Evolutionary conservation across 2,888 invertebrate species (phyloP).

Genomic region (Eristalis arbustorum): DNA sequence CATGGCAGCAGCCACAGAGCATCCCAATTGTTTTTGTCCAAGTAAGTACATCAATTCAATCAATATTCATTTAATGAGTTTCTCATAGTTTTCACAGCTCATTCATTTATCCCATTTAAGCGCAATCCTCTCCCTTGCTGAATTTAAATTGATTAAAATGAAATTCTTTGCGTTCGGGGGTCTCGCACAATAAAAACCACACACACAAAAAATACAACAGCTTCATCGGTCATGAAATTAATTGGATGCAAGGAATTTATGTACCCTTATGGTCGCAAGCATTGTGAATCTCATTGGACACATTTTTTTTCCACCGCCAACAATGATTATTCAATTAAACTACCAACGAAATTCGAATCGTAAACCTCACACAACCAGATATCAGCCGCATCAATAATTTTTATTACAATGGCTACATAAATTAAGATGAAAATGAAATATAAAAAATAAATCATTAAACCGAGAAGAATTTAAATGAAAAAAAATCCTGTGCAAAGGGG

Average conservation of each 20-base stretch:
- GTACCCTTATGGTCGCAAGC: not conserved
- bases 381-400: not conserved
- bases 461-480: constrained; percentile 9
- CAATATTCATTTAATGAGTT: not conserved
- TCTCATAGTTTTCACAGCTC: not conserved
- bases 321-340: constrained; percentile 46
- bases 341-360: constrained; percentile 17
- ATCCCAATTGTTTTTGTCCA: not conserved
- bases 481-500: not conserved
- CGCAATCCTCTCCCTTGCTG: not conserved
- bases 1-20: no score
- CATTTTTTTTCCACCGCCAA: not conserved
- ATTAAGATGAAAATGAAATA: constrained; percentile 16
- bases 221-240: not conserved
- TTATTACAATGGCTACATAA: constrained; percentile 6
- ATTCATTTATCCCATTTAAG: not conserved
- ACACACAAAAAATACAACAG: not conserved
- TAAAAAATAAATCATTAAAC: not conserved
- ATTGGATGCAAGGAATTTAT: constrained; percentile 8
- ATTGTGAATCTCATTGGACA: not conserved
- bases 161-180: not conserved
- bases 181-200: not conserved
- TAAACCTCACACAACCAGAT: not conserved
- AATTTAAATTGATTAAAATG: not conserved
- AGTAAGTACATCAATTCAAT: not conserved